Conservation (phyloP, 2,113 vertebrate genomes). For the Nyctibius bracteatus region DNA sequence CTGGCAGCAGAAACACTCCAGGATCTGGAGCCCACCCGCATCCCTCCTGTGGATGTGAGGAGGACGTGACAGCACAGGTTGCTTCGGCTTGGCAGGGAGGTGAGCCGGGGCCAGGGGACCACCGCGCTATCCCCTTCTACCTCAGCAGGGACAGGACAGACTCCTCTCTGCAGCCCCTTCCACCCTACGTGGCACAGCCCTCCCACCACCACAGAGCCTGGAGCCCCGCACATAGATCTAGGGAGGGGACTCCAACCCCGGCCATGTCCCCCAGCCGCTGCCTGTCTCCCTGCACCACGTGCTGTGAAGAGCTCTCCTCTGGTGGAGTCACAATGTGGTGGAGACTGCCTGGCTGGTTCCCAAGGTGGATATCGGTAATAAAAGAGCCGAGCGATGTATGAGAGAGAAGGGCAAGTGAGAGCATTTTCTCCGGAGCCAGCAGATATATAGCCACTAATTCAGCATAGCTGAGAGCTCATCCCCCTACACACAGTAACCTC, state of each 20-base stretch:
- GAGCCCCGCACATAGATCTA: background rate
- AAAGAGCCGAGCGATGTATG: rapidly evolving
- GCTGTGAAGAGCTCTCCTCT: background rate
- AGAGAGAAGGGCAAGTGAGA: background rate
- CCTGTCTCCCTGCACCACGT: background rate
- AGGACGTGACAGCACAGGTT: background rate
- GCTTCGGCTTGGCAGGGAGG: background rate
- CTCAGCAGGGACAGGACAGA: background rate
- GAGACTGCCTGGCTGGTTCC: background rate
- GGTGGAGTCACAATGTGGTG: rapidly evolving
- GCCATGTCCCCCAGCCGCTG: rapidly evolving
- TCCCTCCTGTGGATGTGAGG: rapidly evolving
- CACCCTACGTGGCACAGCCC: background rate
- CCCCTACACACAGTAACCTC: background rate
- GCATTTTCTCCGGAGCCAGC: background rate
- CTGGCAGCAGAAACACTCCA: background rate
- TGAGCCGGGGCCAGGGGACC: rapidly evolving
- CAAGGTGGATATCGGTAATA: background rate
- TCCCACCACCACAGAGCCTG: rapidly evolving
- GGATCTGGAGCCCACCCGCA: background rate
- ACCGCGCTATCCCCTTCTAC: background rate
- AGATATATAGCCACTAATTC: background rate
- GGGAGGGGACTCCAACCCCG: background rate
- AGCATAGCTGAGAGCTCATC: background rate
- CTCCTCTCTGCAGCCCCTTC: background rate